phyloP scores from a whole-genome alignment of 2,113 vertebrate genomes.

The Gadus chalcogrammus region DNA sequence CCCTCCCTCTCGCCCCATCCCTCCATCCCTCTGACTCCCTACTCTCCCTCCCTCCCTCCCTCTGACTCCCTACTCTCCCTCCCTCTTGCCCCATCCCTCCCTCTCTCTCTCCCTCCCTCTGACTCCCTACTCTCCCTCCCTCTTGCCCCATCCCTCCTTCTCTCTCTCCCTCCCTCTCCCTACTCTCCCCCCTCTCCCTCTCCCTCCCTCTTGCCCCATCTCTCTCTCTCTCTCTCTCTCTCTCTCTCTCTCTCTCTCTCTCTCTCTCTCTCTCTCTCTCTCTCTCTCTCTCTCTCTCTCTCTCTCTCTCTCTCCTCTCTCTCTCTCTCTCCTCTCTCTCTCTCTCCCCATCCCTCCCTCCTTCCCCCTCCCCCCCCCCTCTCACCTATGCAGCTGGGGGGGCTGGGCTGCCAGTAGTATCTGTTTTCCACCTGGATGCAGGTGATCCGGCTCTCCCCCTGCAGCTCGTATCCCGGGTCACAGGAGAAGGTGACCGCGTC shows the following conservation, averaged over 20 bases:
- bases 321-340: too few species aligned
- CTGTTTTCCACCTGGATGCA: slow-evolving; percentile 99
- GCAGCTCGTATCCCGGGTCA: slow-evolving; percentile 95
- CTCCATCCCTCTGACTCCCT: background rate
- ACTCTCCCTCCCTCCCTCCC: too few species aligned
- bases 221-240: background rate
- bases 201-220: background rate
- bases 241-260: too few species aligned
- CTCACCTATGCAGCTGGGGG: slow-evolving; percentile 96
- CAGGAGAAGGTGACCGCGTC: slow-evolving; percentile 94
- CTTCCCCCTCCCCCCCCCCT: slow-evolving; percentile 13
- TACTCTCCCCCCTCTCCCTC: background rate
- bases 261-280: background rate
- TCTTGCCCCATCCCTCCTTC: background rate
- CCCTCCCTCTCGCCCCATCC: too few species aligned
- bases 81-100: background rate
- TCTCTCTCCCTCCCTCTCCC: too few species aligned
- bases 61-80: background rate
- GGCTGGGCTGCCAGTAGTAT: slow-evolving; percentile 98
- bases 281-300: slow-evolving; percentile 23
- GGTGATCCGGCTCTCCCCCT: slow-evolving; percentile 94
- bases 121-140: background rate
- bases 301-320: slow-evolving; percentile 10
- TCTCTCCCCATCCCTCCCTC: slow-evolving; percentile 5
- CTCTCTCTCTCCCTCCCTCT: background rate